Base-by-base conservation (phyloP, 2,797 vertebrate species). In the Babyrousa celebensis region DNA sequence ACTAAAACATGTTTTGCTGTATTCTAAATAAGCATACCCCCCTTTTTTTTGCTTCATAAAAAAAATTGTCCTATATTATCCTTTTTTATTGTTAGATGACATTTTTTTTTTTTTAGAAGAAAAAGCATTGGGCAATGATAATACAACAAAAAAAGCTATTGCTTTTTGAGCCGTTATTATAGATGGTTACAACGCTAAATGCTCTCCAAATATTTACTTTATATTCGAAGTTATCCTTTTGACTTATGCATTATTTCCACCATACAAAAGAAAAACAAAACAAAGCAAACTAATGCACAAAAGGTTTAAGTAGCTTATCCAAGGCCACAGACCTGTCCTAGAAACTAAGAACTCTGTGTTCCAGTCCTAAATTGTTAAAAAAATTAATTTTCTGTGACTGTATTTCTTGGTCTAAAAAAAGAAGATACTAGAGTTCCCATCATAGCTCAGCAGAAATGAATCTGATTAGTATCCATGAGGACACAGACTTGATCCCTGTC, bases 261-360 rank as follows among this genome's bases (percentile, higher is more conserved):
- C 85, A 20, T 77, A 77, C 20, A 92, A 94, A 68, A 67, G 54
- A 48, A 88, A 95, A 95, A 32, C n/a, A 91, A 80, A 95, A 63
- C 29, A 77, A 96, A 91, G 40, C 48, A 82, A 72, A 54, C 23
- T 68, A 89, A 75, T 17, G 9, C 29, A 62, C 12, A 68, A 21
- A 86, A 83, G 15, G 78, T 92, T 95, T 85, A 74, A 90, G 56
- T 74, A 78, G 63, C 10, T 72, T 95, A 85, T 77, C 21, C 77
- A 77, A 65, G 75, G 36, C 23, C 23, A 68, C 40, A 95, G 14
- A 82, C 21, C 27, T 88, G 58, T 48, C 9, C 65, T 62, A 89
- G 21, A 94, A 96, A 29, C 85, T 87, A 93, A 87, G 54, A 93
- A 84, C 21, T 65, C 16, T 74, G 48, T 74, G 20, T 7, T 86